phyloP scores from a whole-genome alignment of 2,888 invertebrate species.

The Morpho deidamia region DNA sequence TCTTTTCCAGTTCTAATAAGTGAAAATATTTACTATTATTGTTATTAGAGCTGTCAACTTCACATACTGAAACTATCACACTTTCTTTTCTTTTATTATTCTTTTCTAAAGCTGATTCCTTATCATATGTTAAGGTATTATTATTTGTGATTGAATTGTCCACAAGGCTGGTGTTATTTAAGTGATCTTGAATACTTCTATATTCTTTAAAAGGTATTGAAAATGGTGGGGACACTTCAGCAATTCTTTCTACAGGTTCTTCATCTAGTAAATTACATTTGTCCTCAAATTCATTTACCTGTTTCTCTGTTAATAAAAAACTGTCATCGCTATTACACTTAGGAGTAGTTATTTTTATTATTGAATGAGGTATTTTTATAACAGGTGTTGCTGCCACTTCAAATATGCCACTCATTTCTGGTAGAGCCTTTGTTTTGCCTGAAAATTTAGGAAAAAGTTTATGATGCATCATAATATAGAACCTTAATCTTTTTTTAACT shows the following conservation, averaged over 20 bases:
- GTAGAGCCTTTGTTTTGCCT: conserved; percentile 33
- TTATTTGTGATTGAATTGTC: conserved; percentile 40
- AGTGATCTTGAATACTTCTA: conserved; percentile 51
- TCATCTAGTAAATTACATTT: conserved; percentile 37
- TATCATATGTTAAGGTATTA: conserved; percentile 59
- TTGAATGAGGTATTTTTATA: not conserved
- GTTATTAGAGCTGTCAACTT: conserved; percentile 39
- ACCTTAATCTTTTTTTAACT: too few species aligned
- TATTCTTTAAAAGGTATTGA: conserved; percentile 64
- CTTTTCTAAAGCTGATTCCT: conserved; percentile 32
- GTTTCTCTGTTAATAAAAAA: conserved; percentile 59
- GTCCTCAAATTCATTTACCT: conserved; percentile 49
- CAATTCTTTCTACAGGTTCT: conserved; percentile 45
- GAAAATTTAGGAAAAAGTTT: conserved; percentile 13
- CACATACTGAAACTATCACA: conserved; percentile 57
- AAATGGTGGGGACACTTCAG: conserved; percentile 48
- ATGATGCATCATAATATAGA: too few species aligned
- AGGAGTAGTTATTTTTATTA: conserved; percentile 39
- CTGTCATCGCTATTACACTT: conserved; percentile 59
- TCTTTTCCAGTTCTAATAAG: conserved; percentile 44
- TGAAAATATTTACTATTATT: conserved; percentile 41
- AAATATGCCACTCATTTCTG: conserved; percentile 57
- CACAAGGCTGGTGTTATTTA: conserved; percentile 44
- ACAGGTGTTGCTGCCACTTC: conserved; percentile 56
- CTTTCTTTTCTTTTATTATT: conserved; percentile 51